Base-by-base conservation (phyloP, 2,888 invertebrate species). In the Drosophila lacicola region DNA sequence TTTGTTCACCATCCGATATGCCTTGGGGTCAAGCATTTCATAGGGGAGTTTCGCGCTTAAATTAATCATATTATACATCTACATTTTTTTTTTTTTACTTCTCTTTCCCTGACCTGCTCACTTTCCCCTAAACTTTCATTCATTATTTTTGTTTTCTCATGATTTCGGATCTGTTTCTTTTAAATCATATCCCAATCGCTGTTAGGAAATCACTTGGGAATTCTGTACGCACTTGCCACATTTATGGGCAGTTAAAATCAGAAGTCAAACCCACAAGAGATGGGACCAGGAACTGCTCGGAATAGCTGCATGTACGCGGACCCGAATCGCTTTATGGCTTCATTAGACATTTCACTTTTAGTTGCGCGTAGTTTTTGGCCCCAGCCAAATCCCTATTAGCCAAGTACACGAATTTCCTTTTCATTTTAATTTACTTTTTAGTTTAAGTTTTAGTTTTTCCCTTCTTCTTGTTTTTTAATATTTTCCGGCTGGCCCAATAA, bases 271-370 rank as follows among this genome's bases (percentile, higher is more conserved):
- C 80, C 61, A 74, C 67, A 70, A 63, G 66, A 45, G 29, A 33
- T 19, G 44, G 34, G 9, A n/a, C 17, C 17, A 57, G 37, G 37
- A 36, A 34, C 36, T 41, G 61, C 60, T 50, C 45, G 33, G 58
- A 66, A 78, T 82, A 67, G 80, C 82, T 72, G 61, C 72, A 82
- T 82, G 86, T 64, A 39, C 66, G 58, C 50, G 53, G 65, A 56
- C 47, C 65, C 55, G 49, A 62, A 25, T 55, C 50, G 50, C 53
- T 87, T 84, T 84, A 84, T 84, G 84, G 70, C 88, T 89, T 89
- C 74, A 87, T 89, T 84, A 87, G 70, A 74, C 78, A 75, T 78
- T 84, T 84, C 89, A 89, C 84, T 84, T 89, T 85, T 78, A 41
- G 46, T 47, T 41, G 10, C 42, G 41, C 25, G 47, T 33, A 25